These are phyloP conservation scores for Oncorhynchus gorbuscha DNA, from an alignment of 2,113 vertebrate genomes.

Conservation along the genomic window DNA sequence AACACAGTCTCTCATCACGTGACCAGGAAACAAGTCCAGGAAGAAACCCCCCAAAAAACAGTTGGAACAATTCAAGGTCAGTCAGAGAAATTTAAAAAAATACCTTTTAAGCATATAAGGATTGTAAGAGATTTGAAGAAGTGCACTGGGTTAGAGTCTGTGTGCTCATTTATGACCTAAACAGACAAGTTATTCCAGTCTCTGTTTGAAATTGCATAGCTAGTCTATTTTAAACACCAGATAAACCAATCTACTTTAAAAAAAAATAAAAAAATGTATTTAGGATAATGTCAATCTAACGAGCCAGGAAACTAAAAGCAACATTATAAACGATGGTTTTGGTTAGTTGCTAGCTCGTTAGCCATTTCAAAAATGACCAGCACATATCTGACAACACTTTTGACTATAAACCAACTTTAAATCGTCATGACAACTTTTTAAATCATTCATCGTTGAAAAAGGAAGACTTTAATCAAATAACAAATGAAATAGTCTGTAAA, in stretches of 20 bases:
- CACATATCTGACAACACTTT: slow-evolving; percentile 6
- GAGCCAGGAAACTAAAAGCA: no score
- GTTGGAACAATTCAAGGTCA: not conserved
- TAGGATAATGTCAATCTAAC: not conserved
- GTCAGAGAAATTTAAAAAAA: fast-evolving
- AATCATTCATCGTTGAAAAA: no score
- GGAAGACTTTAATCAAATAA: no score
- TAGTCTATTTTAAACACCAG: not conserved
- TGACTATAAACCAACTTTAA: not conserved
- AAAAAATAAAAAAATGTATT: not conserved
- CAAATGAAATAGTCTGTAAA: no score
- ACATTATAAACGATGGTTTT: not conserved
- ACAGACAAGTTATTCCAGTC: not conserved
- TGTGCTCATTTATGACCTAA: not conserved
- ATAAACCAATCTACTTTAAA: not conserved
- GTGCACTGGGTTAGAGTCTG: not conserved
- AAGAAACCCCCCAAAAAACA: not conserved
- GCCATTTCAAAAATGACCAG: slow-evolving; percentile 19
- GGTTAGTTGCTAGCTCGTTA: not conserved
- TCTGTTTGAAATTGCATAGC: slow-evolving; percentile 22
- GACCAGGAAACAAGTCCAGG: no score
- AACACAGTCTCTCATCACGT: no score
- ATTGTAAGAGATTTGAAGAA: not conserved
- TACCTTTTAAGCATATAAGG: not conserved
- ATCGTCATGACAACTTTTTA: no score